phyloP scores from a whole-genome alignment of 1,140 invertebrate species.

The Dinothrombium tinctorium region DNA sequence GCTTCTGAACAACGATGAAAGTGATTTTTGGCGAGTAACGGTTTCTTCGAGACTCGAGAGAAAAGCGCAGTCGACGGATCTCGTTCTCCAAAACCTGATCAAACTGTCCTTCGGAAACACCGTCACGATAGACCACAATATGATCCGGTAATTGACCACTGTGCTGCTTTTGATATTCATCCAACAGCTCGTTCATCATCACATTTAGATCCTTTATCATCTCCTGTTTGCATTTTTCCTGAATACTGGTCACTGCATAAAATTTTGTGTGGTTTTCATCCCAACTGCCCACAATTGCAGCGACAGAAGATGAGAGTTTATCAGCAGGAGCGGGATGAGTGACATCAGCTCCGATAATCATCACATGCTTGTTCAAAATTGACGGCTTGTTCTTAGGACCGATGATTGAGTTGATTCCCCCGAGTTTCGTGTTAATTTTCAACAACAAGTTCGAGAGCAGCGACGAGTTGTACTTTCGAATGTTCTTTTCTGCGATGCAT shows the following conservation, averaged over 20 bases:
- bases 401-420: constrained; percentile 44
- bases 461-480: constrained; percentile 20
- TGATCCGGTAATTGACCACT: constrained; percentile 16
- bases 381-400: constrained; percentile 15
- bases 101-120: constrained; percentile 21
- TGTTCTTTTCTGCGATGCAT: constrained; percentile 40
- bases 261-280: constrained; percentile 11
- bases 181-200: constrained; percentile 36
- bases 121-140: constrained; percentile 25
- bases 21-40: constrained; percentile 11
- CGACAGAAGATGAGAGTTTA: constrained; percentile 45
- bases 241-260: constrained; percentile 4
- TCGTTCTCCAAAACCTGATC: constrained; percentile 16
- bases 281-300: constrained; percentile 30
- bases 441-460: constrained; percentile 46
- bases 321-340: constrained; percentile 47
- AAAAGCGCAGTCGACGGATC: constrained; percentile 10
- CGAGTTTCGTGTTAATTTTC: constrained; percentile 63
- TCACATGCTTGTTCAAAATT: constrained; percentile 16
- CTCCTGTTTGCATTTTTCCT: constrained; percentile 10
- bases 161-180: neutral
- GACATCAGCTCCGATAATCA: constrained; percentile 64
- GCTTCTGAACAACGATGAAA: constrained; percentile 16
- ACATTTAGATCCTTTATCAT: constrained; percentile 31
- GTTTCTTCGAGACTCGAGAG: neutral